Base-by-base conservation (phyloP, 2,113 vertebrate genomes). In the Centropus bengalensis region DNA sequence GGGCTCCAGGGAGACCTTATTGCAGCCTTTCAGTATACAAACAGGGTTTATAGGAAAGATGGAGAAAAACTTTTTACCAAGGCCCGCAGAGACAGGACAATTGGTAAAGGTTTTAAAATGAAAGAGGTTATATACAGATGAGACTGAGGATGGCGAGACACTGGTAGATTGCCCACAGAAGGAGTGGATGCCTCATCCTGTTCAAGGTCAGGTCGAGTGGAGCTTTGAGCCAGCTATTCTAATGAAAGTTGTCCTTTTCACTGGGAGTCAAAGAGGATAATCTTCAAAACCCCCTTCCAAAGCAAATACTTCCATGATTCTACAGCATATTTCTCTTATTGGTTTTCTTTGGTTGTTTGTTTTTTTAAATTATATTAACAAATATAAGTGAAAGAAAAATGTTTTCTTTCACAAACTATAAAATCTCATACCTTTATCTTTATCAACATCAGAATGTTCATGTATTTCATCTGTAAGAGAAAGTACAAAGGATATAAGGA, bases 401-500 rank as follows among this genome's bases (percentile, higher is more conserved):
- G 17, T 40, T 67, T n/a, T 12, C 9, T 32, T 58, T 42, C 47
- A 47, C 10, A 54, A 49, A n/a, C 15, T 14, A 40, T 13, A 67
- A 74, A 71, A 49, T 40, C 27, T 78, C 64, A 38, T 92, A 91
- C 89, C 84, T 85, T 69, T 28, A 6, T 94, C 89, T 85, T 83
- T 78, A 70, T 63, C 60, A 79, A 16, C 38, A 76, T 82, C 58
- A 77, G 83, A 55, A 49, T 93, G 80, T 86, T 96, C 84, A 86
- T 8, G 59, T 44, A 92, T 47, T 83, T 94, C 86, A 33, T 52
- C 93, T 96, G 1, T 32, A 77, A 26, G 12, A 64, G 24, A 88
- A 88, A 66, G 18, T 8, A 71, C 18, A 22, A 55, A 66, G 5
- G 11, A 8, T 13, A 58, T 32, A 55, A 44, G 82, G 12, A 75